Conservation (phyloP, 92 coral and sea anemone genomes). For the Phenganax stokvisi region DNA sequence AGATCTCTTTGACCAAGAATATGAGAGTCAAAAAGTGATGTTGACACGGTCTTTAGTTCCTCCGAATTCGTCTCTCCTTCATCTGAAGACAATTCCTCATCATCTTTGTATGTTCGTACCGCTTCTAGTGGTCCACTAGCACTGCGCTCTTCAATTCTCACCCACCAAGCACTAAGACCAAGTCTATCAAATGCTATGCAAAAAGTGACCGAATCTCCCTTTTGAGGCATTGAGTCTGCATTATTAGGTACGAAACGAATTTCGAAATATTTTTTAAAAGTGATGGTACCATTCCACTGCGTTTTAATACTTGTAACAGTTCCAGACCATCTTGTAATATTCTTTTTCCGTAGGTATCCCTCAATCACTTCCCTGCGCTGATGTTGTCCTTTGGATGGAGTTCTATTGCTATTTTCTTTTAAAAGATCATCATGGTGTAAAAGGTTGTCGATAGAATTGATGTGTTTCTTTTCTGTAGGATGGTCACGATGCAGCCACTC, state of each 20-base stretch:
- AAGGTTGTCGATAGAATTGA: conserved; percentile 59
- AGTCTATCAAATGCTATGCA: conserved; percentile 62
- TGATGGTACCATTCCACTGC: conserved; percentile 62
- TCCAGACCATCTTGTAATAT: conserved; percentile 56
- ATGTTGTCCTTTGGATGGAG: conserved; percentile 6
- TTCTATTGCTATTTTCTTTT: conserved; percentile 28
- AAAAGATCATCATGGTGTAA: conserved; percentile 62
- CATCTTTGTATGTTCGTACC: background rate
- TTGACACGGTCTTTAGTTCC: conserved; percentile 32
- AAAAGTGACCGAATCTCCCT: conserved; percentile 59
- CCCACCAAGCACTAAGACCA: conserved; percentile 70
- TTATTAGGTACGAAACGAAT: conserved; percentile 61
- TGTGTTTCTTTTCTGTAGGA: conserved; percentile 56
- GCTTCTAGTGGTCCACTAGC: conserved; percentile 5
- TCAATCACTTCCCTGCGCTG: conserved; percentile 58
- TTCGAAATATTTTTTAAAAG: conserved; percentile 42
- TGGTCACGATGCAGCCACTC: conserved; percentile 61
- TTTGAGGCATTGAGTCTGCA: conserved; percentile 54
- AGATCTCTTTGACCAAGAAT: background rate
- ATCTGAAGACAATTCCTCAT: conserved; percentile 36
- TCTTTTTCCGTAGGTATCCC: conserved; percentile 47
- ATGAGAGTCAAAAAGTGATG: conserved; percentile 30
- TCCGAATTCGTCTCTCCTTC: conserved; percentile 36
- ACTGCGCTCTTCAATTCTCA: conserved; percentile 45
- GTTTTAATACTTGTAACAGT: conserved; percentile 42